Percentiles rank a stretch among this genome's conserved stretches.
These are phyloP conservation scores for Eretmocerus hayati DNA, from an alignment of 2,888 invertebrate genomes.

Conservation along the genomic window DNA sequence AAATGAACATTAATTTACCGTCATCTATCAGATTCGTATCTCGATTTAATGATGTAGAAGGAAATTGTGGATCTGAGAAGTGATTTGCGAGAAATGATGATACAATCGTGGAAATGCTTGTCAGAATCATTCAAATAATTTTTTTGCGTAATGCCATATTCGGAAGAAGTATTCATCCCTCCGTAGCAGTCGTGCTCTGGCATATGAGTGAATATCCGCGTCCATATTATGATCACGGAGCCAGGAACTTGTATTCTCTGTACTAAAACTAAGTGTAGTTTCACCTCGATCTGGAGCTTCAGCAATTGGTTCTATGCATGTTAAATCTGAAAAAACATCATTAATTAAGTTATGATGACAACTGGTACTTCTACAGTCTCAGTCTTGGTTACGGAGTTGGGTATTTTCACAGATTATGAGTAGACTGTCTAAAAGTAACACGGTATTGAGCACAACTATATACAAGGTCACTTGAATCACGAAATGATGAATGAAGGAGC, in stretches of 20 bases:
- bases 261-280: constrained; percentile 72
- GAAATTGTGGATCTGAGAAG: not conserved
- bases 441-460: too few species aligned
- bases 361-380: too few species aligned
- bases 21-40: too few species aligned
- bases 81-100: not conserved
- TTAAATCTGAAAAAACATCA: constrained; percentile 35
- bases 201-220: constrained; percentile 84
- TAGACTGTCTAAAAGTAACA: too few species aligned
- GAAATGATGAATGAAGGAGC: too few species aligned
- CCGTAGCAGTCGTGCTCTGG: constrained; percentile 74
- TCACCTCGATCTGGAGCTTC: constrained; percentile 66
- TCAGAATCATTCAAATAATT: constrained; percentile 56
- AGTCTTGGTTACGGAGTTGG: too few species aligned
- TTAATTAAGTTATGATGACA: too few species aligned
- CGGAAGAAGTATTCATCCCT: constrained; percentile 95
- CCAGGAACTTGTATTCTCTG: constrained; percentile 93
- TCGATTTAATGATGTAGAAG: too few species aligned
- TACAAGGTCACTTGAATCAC: too few species aligned
- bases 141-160: constrained; percentile 82
- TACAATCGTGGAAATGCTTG: constrained; percentile 37
- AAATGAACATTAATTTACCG: too few species aligned
- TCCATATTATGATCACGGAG: constrained; percentile 89
- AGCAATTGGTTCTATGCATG: constrained; percentile 55
- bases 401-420: too few species aligned